Conservation (phyloP, 37 sponge, comb jelly and placozoan genomes). For the Aplysina aerophoba region DNA sequence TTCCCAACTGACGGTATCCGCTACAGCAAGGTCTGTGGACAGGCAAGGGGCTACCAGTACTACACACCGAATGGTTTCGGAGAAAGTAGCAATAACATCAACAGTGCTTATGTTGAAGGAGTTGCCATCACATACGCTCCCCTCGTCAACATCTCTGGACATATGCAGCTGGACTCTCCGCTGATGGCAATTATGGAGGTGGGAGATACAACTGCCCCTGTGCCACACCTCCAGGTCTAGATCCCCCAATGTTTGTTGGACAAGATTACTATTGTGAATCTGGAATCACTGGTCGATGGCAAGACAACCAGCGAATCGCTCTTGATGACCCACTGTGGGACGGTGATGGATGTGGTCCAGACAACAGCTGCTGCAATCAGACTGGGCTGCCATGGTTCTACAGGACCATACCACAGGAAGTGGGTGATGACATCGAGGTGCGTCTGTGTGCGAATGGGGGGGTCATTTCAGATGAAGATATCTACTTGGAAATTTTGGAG, state of each 20-base stretch:
- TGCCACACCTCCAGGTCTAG: background rate
- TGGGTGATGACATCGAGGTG: constrained; percentile 27
- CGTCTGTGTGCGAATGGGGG: background rate
- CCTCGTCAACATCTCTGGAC: constrained; percentile 24
- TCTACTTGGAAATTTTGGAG: background rate
- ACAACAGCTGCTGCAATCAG: constrained; percentile 24
- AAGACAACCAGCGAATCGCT: background rate
- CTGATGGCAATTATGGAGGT: background rate
- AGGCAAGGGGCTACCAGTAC: constrained; percentile 17
- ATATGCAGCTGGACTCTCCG: constrained; percentile 19
- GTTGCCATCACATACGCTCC: constrained; percentile 15
- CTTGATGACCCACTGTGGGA: constrained; percentile 26
- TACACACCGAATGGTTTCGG: background rate
- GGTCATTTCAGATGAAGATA: constrained; percentile 3
- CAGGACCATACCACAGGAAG: background rate
- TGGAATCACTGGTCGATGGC: constrained; percentile 4
- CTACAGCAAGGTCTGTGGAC: constrained; percentile 27
- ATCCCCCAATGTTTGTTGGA: constrained; percentile 22
- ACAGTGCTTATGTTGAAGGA: constrained; percentile 19
- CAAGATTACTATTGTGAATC: constrained; percentile 29
- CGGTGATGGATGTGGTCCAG: constrained; percentile 26
- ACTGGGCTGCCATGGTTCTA: constrained; percentile 34
- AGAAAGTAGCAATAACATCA: background rate
- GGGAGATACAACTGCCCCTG: constrained; percentile 18
- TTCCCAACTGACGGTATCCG: background rate